Base-by-base conservation (phyloP, 2,888 invertebrate species). In the Apoderus coryli region DNA sequence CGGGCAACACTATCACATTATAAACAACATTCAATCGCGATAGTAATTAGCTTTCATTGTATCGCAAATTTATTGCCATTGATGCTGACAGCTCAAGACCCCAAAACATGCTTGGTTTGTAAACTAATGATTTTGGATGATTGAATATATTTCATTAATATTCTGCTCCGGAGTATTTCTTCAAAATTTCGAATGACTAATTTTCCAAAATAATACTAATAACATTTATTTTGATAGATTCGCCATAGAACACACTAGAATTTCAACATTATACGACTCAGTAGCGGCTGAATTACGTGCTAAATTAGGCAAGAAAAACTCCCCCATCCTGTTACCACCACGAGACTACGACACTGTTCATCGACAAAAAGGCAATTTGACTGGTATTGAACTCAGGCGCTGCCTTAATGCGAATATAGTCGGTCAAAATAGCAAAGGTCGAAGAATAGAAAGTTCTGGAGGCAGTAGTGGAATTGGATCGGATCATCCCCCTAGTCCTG, bases 261-360 rank as follows among this genome's bases (percentile, higher is more conserved):
- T 81, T 14, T 73, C 82, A 13, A 79, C 76, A 36, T 65, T 89
- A 5, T 92, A 89, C 54, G 89, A 90, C 54, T 88, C 88, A 22
- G 64, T 93, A 40, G 88, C 90, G 2, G 89, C 89, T 0, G 95
- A 95, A 52, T 59, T 95, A 42, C 72, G 89, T 43, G 76, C 75
- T 34, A 79, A 81, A 52, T 59, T 86, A 30, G 63, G 64, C 46
- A 58, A 59, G 37, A 55, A 57, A 29, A 54, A 54, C 33, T 55
- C 54, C 6, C 90, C 90, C 1, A 72, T 93, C 30, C 65, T 93
- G 12, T 62, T 93, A 37, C 93, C 93, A 0, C 92, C 93, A 0
- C 68, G 88, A 14, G 93, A 93, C 58, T 93, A 93, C 62, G 92
- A 93, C 58, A 90, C 90, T 2, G 80, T 88, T 3, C 82, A 84